Base-by-base conservation (phyloP, 2,113 vertebrate genomes). In the Silurus asotus region DNA sequence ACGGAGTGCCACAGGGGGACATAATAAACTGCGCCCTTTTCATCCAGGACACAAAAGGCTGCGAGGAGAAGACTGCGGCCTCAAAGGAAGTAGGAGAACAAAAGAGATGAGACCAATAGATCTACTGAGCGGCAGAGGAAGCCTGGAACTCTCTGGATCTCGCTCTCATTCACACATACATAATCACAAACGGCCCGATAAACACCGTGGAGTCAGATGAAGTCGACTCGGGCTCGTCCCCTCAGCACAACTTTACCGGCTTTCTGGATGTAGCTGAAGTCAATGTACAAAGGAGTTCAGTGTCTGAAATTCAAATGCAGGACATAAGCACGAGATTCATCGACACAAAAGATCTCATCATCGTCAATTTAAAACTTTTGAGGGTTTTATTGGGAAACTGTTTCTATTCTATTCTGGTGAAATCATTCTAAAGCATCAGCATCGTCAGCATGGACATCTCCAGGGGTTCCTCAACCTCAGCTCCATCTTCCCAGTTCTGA, bases 11-110 rank as follows among this genome's bases (percentile, higher is more conserved):
- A 87, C 86, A 83, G 86, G 86, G 85, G 85, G 86, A 87, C 86
- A 87, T 87, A 87, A 87, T 87, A 87, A 87, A 87, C 86, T 82
- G 86, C 80, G 80, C 86, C 86, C 86, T 87, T 87, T 87, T 87
- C 86, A 87, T 87, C 86, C 86, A 87, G 86, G 86, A 87, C 86
- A 87, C 86, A 87, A 87, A 37, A 87, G 86, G 86, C 86, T 82
- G 86, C 23, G 72, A 87, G 81, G 59, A 87, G 86, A 87, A 87
- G 86, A 87, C 80, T 77, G 80, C 20, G 70, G 72, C 80, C 86
- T 87, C 86, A 87, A 87, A 87, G 86, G 86, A 87, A 87, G 86
- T 83, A 82, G 83, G 80, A 83, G 80, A 83, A 87, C 86, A 87
- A 87, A 87, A 82, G 81, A 76, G 51, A 82, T 28, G 80, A 87